A percentile compares a stretch with the other conserved stretches of the same genome.
Evolutionary conservation across 1,140 invertebrate genomes (phyloP).

Genomic region (Euschistus heros): DNA sequence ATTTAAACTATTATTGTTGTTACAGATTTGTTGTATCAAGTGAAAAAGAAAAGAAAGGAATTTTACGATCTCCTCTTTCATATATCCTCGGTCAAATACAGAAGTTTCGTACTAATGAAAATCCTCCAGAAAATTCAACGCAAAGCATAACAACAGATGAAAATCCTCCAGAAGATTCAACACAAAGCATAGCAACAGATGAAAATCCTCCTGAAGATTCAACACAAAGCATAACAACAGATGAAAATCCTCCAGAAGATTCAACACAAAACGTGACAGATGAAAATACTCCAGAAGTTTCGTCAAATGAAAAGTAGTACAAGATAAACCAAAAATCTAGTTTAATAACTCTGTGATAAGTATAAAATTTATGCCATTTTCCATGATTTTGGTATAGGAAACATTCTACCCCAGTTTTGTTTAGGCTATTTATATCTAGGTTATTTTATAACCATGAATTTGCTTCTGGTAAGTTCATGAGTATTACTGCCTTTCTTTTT

Average conservation of each 20-base stretch:
- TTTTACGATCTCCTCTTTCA: slow-evolving; percentile 6
- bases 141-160: background rate
- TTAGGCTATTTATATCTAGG: too few relatives aligned
- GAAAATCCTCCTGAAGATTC: background rate
- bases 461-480: too few relatives aligned
- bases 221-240: background rate
- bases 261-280: too few relatives aligned
- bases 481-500: too few relatives aligned
- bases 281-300: too few relatives aligned
- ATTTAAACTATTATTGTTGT: background rate
- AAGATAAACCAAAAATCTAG: too few relatives aligned
- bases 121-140: background rate
- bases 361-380: too few relatives aligned
- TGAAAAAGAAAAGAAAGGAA: slow-evolving; percentile 4
- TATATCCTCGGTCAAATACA: background rate
- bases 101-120: background rate
- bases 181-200: background rate
- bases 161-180: background rate
- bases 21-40: slow-evolving; percentile 11
- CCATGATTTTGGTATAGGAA: too few relatives aligned
- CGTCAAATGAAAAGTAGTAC: too few relatives aligned
- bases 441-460: too few relatives aligned
- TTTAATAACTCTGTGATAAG: too few relatives aligned
- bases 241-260: background rate
- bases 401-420: too few relatives aligned